These are phyloP conservation scores for Cinara cedri DNA, from an alignment of 2,888 invertebrate species.

Conservation along the genomic window DNA sequence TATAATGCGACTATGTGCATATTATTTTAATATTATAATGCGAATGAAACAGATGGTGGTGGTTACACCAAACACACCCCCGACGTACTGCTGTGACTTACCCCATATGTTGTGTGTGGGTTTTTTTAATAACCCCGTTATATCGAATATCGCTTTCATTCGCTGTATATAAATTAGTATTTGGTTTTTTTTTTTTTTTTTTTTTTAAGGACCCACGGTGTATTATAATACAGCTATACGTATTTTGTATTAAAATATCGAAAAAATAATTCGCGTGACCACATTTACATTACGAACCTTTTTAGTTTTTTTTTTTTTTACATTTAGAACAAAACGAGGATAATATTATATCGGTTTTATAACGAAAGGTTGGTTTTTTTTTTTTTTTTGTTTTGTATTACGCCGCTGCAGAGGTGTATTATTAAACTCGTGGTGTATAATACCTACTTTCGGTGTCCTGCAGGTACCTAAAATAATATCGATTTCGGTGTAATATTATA, in stretches of 20 bases:
- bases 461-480: too few relatives aligned
- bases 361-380: neutral
- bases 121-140: conserved; percentile 12
- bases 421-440: too few relatives aligned
- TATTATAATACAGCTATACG: too few relatives aligned
- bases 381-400: too few relatives aligned
- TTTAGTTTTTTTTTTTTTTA: neutral
- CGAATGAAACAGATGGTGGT: conserved; percentile 17
- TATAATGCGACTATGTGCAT: neutral
- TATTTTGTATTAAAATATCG: neutral
- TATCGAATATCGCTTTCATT: neutral
- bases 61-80: neutral
- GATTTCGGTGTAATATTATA: too few relatives aligned
- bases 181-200: too few relatives aligned
- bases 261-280: conserved; percentile 16
- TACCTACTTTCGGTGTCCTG: too few relatives aligned
- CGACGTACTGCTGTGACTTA: neutral
- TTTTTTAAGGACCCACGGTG: neutral
- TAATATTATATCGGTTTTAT: neutral
- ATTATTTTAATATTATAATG: conserved; percentile 6
- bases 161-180: neutral
- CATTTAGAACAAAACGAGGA: neutral
- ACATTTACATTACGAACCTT: conserved; percentile 4
- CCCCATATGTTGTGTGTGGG: neutral
- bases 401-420: too few relatives aligned